phyloP scores from a whole-genome alignment of 2,113 vertebrate genomes.

The Seriola aureovittata region DNA sequence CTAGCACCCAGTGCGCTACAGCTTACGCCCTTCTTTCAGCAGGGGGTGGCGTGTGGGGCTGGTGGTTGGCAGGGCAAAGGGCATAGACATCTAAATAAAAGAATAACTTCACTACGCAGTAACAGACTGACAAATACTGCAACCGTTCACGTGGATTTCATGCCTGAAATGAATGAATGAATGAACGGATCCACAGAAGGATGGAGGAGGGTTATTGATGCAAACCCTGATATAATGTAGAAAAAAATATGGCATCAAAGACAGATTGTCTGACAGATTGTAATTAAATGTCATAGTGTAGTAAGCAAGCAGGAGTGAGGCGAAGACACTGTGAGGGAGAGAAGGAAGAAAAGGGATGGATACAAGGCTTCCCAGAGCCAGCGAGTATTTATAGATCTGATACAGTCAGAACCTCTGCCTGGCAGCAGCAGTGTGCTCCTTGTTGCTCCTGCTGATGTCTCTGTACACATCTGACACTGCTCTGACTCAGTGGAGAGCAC shows the following conservation, averaged over 20 bases:
- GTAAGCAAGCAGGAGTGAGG: slow-evolving; percentile 35
- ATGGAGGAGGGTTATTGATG: not conserved
- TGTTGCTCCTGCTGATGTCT: slow-evolving; percentile 66
- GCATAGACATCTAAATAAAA: not conserved
- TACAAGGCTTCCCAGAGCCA: slow-evolving; percentile 62
- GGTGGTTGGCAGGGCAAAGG: not conserved
- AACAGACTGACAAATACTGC: not conserved
- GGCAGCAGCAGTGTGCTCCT: slow-evolving; percentile 68
- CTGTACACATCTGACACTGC: slow-evolving; percentile 52
- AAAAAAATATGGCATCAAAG: slow-evolving; percentile 49
- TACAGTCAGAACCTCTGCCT: slow-evolving; percentile 75
- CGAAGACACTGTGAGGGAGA: slow-evolving; percentile 30
- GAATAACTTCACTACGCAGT: not conserved
- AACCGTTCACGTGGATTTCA: not conserved
- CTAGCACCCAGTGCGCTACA: not conserved
- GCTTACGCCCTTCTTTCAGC: not conserved
- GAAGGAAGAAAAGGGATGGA: slow-evolving; percentile 53
- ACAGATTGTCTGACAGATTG: slow-evolving; percentile 70
- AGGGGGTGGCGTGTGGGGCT: not conserved
- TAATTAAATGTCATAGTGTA: slow-evolving; percentile 59
- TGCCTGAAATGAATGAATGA: slow-evolving; percentile 4
- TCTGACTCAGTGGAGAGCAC: slow-evolving; percentile 62
- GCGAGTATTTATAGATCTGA: slow-evolving; percentile 81
- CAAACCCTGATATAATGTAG: slow-evolving; percentile 21
- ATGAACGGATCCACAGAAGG: not conserved